phyloP scores from a whole-genome alignment of 2,888 invertebrate species.

The Dynastes hyllus region DNA sequence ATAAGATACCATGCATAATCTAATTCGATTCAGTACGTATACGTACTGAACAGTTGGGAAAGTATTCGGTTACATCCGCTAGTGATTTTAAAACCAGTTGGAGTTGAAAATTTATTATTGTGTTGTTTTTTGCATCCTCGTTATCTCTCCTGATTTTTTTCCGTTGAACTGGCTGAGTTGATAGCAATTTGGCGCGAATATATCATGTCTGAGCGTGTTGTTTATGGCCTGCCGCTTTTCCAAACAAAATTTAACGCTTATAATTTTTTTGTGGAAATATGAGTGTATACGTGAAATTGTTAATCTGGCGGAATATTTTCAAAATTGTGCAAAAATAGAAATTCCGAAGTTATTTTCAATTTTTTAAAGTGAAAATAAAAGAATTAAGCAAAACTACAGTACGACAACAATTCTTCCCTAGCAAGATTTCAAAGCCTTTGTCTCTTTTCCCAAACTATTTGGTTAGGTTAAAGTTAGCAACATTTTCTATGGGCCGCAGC shows the following conservation, averaged over 20 bases:
- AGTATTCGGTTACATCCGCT: constrained; percentile 30
- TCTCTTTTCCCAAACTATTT: too few species aligned
- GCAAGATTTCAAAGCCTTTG: too few species aligned
- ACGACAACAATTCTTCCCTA: too few species aligned
- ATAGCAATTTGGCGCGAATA: constrained; percentile 53
- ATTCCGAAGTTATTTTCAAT: neutral
- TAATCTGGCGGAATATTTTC: neutral
- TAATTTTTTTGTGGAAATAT: neutral
- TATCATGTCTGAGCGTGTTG: constrained; percentile 25
- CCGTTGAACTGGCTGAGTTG: constrained; percentile 42
- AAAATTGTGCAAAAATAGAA: neutral
- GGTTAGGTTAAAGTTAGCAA: too few species aligned
- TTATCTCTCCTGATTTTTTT: constrained; percentile 25
- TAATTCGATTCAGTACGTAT: constrained; percentile 55
- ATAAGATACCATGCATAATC: constrained; percentile 50
- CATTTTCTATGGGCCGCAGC: too few species aligned
- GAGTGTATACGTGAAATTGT: constrained; percentile 2
- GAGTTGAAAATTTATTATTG: constrained; percentile 44
- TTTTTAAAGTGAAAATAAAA: neutral
- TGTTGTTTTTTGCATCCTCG: constrained; percentile 9
- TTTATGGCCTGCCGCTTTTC: constrained; percentile 9
- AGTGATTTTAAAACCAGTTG: constrained; percentile 24
- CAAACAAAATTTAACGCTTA: constrained; percentile 4
- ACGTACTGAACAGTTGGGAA: constrained; percentile 52
- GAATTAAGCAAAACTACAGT: too few species aligned